phyloP scores from a whole-genome alignment of 2,797 vertebrate genomes.

The Phataginus tetradactyla region DNA sequence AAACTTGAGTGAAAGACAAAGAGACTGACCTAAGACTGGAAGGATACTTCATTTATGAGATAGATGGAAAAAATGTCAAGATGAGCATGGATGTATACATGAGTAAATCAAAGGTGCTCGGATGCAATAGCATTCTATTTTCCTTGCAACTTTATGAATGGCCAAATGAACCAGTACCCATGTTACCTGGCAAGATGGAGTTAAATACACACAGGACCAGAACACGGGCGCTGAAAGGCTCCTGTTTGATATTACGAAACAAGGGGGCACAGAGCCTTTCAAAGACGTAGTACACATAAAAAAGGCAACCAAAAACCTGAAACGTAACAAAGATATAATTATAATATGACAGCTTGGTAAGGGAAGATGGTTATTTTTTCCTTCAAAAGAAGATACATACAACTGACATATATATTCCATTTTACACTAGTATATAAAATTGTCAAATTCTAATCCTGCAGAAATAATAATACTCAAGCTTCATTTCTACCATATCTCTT shows the following conservation, averaged over 20 bases:
- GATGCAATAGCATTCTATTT: not conserved
- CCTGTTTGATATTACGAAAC: constrained; percentile 92
- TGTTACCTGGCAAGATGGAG: constrained; percentile 95
- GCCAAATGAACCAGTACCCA: not conserved
- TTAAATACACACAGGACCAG: constrained; percentile 97
- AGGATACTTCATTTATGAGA: not conserved
- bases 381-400: not conserved
- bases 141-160: not conserved
- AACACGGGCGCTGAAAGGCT: constrained; percentile 92
- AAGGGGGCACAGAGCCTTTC: constrained; percentile 95
- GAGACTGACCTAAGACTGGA: not conserved
- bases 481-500: not conserved
- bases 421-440: not conserved
- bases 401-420: not conserved
- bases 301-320: constrained; percentile 95
- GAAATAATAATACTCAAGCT: not conserved
- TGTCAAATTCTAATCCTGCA: not conserved
- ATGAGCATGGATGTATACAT: not conserved
- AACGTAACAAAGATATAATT: constrained; percentile 50
- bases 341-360: not conserved
- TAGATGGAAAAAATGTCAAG: not conserved
- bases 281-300: constrained; percentile 96
- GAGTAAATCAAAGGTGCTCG: not conserved
- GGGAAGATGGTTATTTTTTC: not conserved
- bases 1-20: not conserved